Percentiles rank a stretch among this genome's conserved stretches.
phyloP scores from a whole-genome alignment of 2,797 vertebrate species.

The Sebastes trivittatus region DNA sequence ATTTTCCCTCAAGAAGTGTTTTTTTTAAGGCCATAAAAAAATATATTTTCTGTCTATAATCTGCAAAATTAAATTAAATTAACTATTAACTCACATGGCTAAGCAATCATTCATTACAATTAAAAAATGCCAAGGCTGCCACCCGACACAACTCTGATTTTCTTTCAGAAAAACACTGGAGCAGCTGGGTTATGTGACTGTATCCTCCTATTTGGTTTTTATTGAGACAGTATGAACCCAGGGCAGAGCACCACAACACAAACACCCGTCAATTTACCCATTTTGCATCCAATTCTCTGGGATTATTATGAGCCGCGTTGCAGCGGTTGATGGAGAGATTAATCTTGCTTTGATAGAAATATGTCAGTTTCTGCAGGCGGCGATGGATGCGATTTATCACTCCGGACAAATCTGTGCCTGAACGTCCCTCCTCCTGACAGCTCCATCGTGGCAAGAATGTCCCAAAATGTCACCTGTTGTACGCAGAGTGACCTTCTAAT shows the following conservation, averaged over 20 bases:
- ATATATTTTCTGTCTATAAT: neutral
- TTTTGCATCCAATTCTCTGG: constrained; percentile 83
- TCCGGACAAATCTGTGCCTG: constrained; percentile 85
- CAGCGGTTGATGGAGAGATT: constrained; percentile 89
- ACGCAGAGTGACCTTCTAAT: constrained; percentile 79
- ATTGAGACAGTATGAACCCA: constrained; percentile 5
- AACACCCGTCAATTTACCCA: constrained; percentile 63
- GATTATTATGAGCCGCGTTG: constrained; percentile 86
- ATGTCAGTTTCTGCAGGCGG: constrained; percentile 82
- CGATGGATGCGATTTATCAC: constrained; percentile 94
- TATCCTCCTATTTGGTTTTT: constrained; percentile 19
- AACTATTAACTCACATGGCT: neutral
- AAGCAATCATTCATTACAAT: neutral
- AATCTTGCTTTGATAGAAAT: constrained; percentile 93
- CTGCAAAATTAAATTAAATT: neutral
- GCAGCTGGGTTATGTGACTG: constrained; percentile 17
- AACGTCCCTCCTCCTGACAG: constrained; percentile 79
- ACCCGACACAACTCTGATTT: neutral
- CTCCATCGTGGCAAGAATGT: constrained; percentile 79
- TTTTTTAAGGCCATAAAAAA: neutral
- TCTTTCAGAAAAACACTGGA: neutral
- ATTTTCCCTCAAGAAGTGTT: neutral
- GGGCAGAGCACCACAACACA: constrained; percentile 50
- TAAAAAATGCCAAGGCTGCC: neutral
- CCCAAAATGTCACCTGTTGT: constrained; percentile 92